phyloP scores from a whole-genome alignment of 2,888 invertebrate species.

The Erebia epiphron region DNA sequence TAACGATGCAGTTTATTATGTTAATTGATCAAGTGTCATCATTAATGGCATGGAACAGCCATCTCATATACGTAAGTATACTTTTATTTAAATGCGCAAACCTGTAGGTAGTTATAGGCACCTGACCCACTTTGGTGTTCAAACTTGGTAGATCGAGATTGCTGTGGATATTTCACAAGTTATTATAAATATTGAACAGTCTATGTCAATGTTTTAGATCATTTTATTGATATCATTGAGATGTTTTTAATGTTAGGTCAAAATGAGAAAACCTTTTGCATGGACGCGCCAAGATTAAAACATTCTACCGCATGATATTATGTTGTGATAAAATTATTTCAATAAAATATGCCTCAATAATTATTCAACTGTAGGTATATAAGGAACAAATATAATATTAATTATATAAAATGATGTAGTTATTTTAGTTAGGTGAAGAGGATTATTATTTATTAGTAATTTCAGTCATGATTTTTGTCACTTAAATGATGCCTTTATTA shows the following conservation, averaged over 20 bases:
- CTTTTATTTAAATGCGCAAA: neutral
- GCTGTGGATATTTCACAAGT: constrained; percentile 3
- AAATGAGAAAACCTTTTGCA: neutral
- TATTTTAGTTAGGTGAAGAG: too few relatives aligned
- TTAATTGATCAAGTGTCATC: neutral
- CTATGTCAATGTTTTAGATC: neutral
- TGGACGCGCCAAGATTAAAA: neutral
- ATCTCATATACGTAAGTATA: neutral
- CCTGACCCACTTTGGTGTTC: neutral
- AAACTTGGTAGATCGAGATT: constrained; percentile 6
- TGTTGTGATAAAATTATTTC: too few relatives aligned
- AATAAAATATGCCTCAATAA: too few relatives aligned
- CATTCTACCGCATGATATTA: too few relatives aligned
- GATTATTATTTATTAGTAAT: too few relatives aligned
- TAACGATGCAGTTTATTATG: neutral
- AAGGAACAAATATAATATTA: too few relatives aligned
- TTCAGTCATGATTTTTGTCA: too few relatives aligned
- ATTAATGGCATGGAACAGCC: neutral
- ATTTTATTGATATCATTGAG: constrained; percentile 5
- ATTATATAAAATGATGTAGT: too few relatives aligned
- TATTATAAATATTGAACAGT: constrained; percentile 9
- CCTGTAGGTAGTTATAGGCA: neutral
- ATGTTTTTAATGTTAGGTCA: neutral
- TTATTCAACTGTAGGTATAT: too few relatives aligned
- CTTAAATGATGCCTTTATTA: too few relatives aligned